phyloP scores from a whole-genome alignment of 2,113 vertebrate genomes.

The Cricetomys ansorgei region DNA sequence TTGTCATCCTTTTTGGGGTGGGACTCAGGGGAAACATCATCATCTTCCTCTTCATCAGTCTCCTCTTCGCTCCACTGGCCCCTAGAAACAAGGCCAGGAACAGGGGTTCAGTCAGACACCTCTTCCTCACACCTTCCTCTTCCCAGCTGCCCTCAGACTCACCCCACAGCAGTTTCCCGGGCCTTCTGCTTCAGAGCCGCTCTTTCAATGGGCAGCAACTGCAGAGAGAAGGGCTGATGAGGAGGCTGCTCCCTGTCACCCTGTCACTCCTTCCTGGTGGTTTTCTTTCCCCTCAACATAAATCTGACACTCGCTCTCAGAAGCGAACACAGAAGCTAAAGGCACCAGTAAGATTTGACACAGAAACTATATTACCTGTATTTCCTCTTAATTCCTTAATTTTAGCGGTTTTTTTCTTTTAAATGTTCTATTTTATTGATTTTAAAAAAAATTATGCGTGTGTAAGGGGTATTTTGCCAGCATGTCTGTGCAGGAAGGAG shows the following conservation, averaged over 20 bases:
- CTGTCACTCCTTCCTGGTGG: not conserved
- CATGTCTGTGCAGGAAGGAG: not conserved
- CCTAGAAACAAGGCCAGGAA: conserved; percentile 64
- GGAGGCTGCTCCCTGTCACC: not conserved
- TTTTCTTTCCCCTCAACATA: not conserved
- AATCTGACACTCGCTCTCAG: not conserved
- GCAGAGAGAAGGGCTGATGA: conserved; percentile 57
- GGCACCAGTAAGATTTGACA: not conserved
- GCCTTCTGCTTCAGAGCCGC: conserved; percentile 92
- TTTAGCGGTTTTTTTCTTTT: not conserved
- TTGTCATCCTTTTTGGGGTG: conserved; percentile 74
- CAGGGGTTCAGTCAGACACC: conserved; percentile 6
- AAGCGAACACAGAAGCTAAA: not conserved
- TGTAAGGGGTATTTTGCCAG: not conserved
- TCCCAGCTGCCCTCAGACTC: conserved; percentile 3
- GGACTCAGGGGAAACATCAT: not conserved
- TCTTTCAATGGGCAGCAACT: conserved; percentile 97
- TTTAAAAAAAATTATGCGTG: not conserved
- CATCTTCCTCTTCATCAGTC: conserved; percentile 74
- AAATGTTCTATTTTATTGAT: not conserved
- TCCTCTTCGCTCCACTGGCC: conserved; percentile 85
- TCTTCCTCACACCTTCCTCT: not conserved
- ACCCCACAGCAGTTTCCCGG: not conserved
- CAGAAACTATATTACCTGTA: not conserved
- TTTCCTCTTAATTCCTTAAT: not conserved